A percentile compares a stretch with the other conserved stretches of the same genome.
These are phyloP conservation scores for Pomatostomus ruficeps DNA, from an alignment of 2,113 vertebrate species.

Conservation along the genomic window DNA sequence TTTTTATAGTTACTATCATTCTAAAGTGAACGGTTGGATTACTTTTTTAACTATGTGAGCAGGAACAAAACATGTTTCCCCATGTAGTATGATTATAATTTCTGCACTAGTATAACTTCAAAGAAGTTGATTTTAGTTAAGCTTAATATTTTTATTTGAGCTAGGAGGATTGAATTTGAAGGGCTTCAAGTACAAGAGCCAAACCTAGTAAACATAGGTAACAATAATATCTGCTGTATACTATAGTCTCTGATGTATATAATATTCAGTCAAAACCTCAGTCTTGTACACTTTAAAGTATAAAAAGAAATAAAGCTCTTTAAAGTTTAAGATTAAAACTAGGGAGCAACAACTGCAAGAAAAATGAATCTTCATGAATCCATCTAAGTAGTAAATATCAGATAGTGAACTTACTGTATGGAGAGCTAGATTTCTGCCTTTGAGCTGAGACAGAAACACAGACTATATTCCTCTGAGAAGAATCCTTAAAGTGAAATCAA, in stretches of 20 bases:
- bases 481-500: neutral
- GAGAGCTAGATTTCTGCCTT: neutral
- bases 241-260: neutral
- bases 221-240: neutral
- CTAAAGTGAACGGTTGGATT: neutral
- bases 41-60: neutral
- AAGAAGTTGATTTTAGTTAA: neutral
- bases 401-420: neutral
- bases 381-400: neutral
- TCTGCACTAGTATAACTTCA: neutral
- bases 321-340: neutral
- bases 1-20: neutral
- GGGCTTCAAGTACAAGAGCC: neutral
- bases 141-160: neutral
- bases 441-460: neutral
- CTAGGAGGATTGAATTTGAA: neutral
- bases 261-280: neutral
- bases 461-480: neutral
- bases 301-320: neutral
- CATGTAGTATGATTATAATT: neutral
- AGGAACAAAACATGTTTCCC: neutral
- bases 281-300: neutral
- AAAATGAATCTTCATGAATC: neutral
- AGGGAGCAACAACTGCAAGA: neutral
- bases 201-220: neutral